Conservation (phyloP, 2,888 invertebrate species). For the Tanypteryx hageni region DNA sequence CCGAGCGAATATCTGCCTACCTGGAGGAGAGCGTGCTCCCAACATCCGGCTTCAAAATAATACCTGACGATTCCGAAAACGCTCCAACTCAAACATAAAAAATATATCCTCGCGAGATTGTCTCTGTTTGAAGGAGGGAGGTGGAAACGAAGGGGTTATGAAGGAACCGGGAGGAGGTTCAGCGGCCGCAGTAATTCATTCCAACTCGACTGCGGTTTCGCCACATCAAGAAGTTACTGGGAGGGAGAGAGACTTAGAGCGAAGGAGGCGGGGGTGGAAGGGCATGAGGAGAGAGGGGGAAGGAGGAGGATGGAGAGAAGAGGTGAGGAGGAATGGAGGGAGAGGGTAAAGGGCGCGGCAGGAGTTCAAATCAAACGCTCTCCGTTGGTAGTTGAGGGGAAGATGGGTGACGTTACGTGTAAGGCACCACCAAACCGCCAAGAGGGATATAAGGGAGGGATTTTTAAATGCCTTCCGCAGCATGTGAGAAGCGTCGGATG, state of each 20-base stretch:
- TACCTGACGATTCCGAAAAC: neutral
- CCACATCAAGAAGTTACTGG: neutral
- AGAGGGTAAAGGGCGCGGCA: neutral
- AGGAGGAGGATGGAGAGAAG: neutral
- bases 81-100: neutral
- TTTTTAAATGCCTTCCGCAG: neutral
- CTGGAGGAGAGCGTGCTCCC: neutral
- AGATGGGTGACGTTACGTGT: neutral
- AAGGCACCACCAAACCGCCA: constrained; percentile 2
- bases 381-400: constrained; percentile 1
- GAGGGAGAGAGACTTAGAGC: neutral
- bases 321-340: neutral
- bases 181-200: constrained; percentile 19
- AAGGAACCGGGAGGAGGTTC: neutral
- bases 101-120: neutral
- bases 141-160: neutral
- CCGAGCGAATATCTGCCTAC: neutral
- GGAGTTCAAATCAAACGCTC: neutral
- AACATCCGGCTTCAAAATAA: neutral
- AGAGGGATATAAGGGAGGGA: neutral
- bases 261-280: neutral
- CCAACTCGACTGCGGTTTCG: neutral
- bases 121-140: neutral
- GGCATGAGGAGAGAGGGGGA: neutral
- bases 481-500: neutral